Base-by-base conservation (phyloP, 2,797 vertebrate species). In the Octomys mimax region DNA sequence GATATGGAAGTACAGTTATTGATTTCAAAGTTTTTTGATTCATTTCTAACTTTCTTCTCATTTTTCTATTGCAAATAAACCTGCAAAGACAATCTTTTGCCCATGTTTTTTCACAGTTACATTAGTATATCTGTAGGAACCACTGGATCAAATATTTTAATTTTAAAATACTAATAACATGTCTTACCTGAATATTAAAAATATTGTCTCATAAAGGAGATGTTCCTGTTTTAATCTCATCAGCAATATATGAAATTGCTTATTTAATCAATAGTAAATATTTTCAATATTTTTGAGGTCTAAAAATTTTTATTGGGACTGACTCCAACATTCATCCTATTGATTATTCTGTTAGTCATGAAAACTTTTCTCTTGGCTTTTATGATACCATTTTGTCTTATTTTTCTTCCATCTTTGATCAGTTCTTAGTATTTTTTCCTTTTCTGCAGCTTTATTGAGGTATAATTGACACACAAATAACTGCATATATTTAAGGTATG, bases 121-220 rank as follows among this genome's bases (percentile, higher is more conserved):
- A 36, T 49, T 54, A 52, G 5, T 59, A 39, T 92, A 83, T 82
- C 24, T 66, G 12, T 64, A 89, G 70, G 33, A 90, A 73, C 16
- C n/a, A 85, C 8, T 39, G 2, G 13, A 9, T 78, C 36, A 42
- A 94, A 70, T 14, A 22, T 88, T 79, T 62, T 10, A 75, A 68
- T 88, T 92, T 94, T 49, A 81, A 85, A 90, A 66, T 92, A 39
- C 81, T 73, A n/a, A 64, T 36, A 85, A 81, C 83, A 79, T 31
- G 24, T 66, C 61, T 52, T 61, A 73, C 83, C 81, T 66, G 84
- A 81, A 84, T 68, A 68, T 92, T 83, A 77, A 85, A 66, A 42
- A 3, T 19, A 54, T 80, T 79, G 52, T 11, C 22, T 24, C 81
- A 26, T 78, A 84, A 78, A 84, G 24, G 19, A 13, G 16, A 31